Evolutionary conservation across 2,888 invertebrate genomes (phyloP).

Genomic region (Diadegma fenestrale): DNA sequence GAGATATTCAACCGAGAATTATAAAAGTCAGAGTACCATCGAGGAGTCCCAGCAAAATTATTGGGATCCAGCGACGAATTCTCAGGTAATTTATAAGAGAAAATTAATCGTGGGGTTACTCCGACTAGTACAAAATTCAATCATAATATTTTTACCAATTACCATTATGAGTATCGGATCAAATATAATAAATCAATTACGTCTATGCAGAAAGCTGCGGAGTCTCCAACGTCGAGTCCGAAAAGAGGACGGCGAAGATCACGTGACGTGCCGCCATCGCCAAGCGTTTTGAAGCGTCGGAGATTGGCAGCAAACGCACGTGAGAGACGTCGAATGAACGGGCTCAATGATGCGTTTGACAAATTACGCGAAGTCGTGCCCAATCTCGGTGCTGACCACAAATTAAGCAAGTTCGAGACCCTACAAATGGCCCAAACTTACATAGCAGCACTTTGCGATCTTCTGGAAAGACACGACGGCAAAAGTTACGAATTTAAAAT

Average conservation of each 20-base stretch:
- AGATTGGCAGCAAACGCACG: conserved; percentile 91
- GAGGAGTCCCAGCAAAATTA: conserved; percentile 74
- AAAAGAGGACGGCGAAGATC: conserved; percentile 80
- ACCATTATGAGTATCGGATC: not conserved
- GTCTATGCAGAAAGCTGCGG: conserved; percentile 73
- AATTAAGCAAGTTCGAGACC: conserved; percentile 92
- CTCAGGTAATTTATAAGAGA: conserved; percentile 72
- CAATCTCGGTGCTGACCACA: conserved; percentile 89
- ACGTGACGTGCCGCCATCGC: conserved; percentile 85
- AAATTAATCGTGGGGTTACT: not conserved
- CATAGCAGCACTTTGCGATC: conserved; percentile 89
- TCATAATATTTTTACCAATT: conserved; percentile 11
- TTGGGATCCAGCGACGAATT: conserved; percentile 78
- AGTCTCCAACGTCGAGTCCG: conserved; percentile 79
- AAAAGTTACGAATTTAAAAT: conserved; percentile 66
- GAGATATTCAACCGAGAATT: conserved; percentile 73
- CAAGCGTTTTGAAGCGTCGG: conserved; percentile 87
- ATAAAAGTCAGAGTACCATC: conserved; percentile 67
- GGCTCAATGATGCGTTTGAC: conserved; percentile 92
- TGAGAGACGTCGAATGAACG: conserved; percentile 91
- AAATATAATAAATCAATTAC: not conserved
- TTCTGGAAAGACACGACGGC: conserved; percentile 86
- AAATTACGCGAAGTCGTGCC: conserved; percentile 90
- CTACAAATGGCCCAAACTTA: conserved; percentile 93
- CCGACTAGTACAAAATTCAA: not conserved